Base-by-base conservation (phyloP, 2,797 vertebrate species). In the Notoglanidium macrostoma region DNA sequence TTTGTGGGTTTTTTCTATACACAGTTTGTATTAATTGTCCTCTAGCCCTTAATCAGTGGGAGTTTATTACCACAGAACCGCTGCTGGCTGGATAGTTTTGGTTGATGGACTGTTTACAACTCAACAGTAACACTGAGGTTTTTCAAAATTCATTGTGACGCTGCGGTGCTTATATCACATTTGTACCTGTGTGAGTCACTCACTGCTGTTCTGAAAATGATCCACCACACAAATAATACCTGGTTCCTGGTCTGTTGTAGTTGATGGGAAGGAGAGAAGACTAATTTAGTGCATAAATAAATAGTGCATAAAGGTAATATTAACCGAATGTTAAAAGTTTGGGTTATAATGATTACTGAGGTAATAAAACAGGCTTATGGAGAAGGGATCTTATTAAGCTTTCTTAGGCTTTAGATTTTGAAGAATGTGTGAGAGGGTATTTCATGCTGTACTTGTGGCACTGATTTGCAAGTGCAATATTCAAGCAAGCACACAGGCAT, bases 391-490 rank as follows among this genome's bases (percentile, higher is more conserved):
- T 51, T 19, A 32, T 82, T 82, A 49, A 49, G 57, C n/a, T 51
- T 51, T 51, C 51, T 83, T n/a, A 26, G 9, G 35, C 55, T 51
- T 65, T 55, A 32, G 19, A 68, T 4, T 59, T 59, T 54, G 17
- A 55, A 49, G 14, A 29, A 70, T 12, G 1, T 35, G 46, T 32
- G 65, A 40, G 32, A 73, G 59, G 83, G 32, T 57, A 26, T 84
- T 61, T 72, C 32, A 57, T 2, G 29, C 32, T 55, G 65, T 40
- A 54, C 11, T 72, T n/a, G 29, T 67, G 81, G 44, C 10, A n/a
- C 29, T 84, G 67, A 84, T 84, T 84, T 84, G 40, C 59, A 55
- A 68, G 49, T 80, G 26, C 32, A 79, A 55, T 67, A 68, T 86
- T 80, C 85, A 79, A 57, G 76, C n/a, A 74, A 49, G 70, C 40